A percentile compares a stretch with the other conserved stretches of the same genome.
Conservation (phyloP, 2,888 invertebrate species). For the Tinea pellionella region DNA sequence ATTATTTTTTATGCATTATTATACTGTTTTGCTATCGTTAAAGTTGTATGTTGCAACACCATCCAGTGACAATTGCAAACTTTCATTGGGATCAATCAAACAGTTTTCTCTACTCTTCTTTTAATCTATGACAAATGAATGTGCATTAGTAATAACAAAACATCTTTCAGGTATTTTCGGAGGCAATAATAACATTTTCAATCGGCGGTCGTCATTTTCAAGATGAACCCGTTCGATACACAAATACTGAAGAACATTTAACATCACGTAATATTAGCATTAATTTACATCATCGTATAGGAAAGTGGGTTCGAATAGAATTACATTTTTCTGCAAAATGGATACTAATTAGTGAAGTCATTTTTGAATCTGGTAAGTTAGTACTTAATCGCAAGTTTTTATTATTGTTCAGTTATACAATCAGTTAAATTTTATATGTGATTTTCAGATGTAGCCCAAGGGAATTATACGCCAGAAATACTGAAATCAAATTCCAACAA, state of each 20-base stretch:
- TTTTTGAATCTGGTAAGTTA: constrained; percentile 81
- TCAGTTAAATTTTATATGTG: too few species aligned
- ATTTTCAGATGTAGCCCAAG: constrained; percentile 71
- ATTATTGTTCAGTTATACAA: too few species aligned
- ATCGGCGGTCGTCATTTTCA: constrained; percentile 83
- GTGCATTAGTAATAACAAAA: neutral
- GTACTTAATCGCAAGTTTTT: neutral
- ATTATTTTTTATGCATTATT: too few species aligned
- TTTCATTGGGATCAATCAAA: too few species aligned
- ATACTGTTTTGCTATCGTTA: too few species aligned
- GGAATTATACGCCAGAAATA: constrained; percentile 79
- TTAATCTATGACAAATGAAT: too few species aligned
- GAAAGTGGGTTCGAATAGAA: constrained; percentile 81
- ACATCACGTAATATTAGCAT: constrained; percentile 84
- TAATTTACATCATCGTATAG: constrained; percentile 83
- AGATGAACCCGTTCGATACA: constrained; percentile 80
- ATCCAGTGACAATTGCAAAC: too few species aligned
- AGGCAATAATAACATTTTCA: constrained; percentile 82
- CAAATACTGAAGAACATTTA: constrained; percentile 79
- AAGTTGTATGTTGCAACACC: too few species aligned
- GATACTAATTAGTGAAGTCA: constrained; percentile 91
- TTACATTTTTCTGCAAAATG: constrained; percentile 84
- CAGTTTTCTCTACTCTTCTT: too few species aligned
- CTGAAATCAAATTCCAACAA: constrained; percentile 63
- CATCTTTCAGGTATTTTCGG: constrained; percentile 77